These are phyloP conservation scores for Drosophila leonis DNA, from an alignment of 2,888 invertebrate genomes.

Conservation along the genomic window DNA sequence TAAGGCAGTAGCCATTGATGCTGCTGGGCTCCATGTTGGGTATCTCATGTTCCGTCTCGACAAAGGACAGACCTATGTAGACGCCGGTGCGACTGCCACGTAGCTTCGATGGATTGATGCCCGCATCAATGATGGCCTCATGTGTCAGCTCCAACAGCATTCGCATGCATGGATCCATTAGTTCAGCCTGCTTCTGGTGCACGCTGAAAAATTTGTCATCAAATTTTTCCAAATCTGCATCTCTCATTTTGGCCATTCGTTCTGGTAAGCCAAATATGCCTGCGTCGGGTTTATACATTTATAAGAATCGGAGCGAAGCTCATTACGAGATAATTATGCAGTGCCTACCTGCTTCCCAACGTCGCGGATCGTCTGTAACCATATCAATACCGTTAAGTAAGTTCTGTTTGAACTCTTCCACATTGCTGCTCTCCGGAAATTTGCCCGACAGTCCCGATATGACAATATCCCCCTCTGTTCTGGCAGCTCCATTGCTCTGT, in stretches of 20 bases:
- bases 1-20: conserved; percentile 95
- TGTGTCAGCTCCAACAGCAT: conserved; percentile 95
- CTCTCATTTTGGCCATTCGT: conserved; percentile 93
- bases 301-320: neutral
- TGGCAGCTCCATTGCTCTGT: conserved; percentile 23
- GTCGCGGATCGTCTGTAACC: conserved; percentile 95
- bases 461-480: conserved; percentile 89
- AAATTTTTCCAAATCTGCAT: conserved; percentile 89
- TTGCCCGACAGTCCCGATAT: conserved; percentile 94
- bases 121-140: conserved; percentile 96
- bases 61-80: conserved; percentile 95
- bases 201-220: conserved; percentile 96
- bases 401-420: conserved; percentile 97
- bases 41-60: conserved; percentile 96
- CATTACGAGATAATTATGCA: neutral
- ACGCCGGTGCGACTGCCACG: conserved; percentile 97
- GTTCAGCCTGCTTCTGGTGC: conserved; percentile 95
- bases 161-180: conserved; percentile 97
- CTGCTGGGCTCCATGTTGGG: conserved; percentile 92
- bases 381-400: conserved; percentile 96
- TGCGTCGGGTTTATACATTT: neutral
- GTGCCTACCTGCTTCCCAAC: conserved; percentile 92
- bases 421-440: conserved; percentile 95
- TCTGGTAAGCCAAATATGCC: conserved; percentile 93
- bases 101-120: conserved; percentile 92